A percentile compares a stretch with the other conserved stretches of the same genome.
Evolutionary conservation across 2,888 invertebrate species (phyloP).

Genomic region (Germaria angustata): DNA sequence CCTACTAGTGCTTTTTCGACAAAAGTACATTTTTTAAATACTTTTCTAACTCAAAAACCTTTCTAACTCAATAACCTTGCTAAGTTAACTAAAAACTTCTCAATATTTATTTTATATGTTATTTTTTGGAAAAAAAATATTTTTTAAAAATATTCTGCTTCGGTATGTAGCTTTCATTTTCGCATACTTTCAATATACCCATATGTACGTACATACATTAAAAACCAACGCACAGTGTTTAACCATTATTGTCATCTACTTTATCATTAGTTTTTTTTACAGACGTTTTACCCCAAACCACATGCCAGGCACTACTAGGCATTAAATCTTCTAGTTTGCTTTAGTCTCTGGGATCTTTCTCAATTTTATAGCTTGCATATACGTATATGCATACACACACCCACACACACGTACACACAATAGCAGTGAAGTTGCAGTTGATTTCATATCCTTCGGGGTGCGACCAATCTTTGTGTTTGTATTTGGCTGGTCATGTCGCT

Average conservation of each 20-base stretch:
- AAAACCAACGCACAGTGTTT: not conserved
- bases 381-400: not conserved
- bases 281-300: conserved; percentile 7
- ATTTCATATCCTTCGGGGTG: conserved; percentile 10
- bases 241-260: not conserved
- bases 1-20: too few relatives aligned
- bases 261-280: not conserved
- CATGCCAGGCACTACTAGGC: conserved; percentile 12
- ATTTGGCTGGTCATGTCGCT: not conserved
- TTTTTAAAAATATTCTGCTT: too few relatives aligned
- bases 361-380: not conserved
- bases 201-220: not conserved
- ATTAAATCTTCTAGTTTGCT: conserved; percentile 44
- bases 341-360: conserved; percentile 11
- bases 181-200: not conserved
- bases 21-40: too few relatives aligned
- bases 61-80: too few relatives aligned
- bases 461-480: conserved; percentile 11
- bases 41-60: too few relatives aligned
- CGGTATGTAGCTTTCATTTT: not conserved
- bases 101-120: too few relatives aligned
- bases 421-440: conserved; percentile 9
- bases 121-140: too few relatives aligned
- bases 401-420: not conserved
- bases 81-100: too few relatives aligned